Base-by-base conservation (phyloP, 2,797 vertebrate species). In the Atherinosoma microstoma region DNA sequence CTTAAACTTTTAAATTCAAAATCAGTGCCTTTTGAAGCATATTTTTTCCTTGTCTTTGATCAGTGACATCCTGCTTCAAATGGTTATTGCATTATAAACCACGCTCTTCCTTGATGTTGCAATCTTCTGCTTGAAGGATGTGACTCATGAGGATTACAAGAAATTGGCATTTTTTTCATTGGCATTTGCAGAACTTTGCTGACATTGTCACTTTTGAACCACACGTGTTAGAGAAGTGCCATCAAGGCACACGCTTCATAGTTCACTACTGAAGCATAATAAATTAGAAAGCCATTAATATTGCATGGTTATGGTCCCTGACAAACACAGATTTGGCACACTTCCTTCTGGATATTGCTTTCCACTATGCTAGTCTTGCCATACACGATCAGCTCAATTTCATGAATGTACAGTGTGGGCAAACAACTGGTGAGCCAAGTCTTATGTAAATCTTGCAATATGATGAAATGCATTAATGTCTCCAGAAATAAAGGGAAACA, bases 61-160 rank as follows among this genome's bases (percentile, higher is more conserved):
- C 11, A 27, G 24, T 13, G 51, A 54, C 12, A 27, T 13, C n/a
- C n/a, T 54, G 13, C n/a, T 15, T 54, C 51, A 4, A 27, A 54
- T 15, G 51, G 4, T 34, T 57, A 32, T 24, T 67, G 29, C 29
- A 58, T 57, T 80, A 54, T 45, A 45, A 64, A 54, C 35, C 40
- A 2, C 60, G 36, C 36, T 69, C 24, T 68, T 65, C 36, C 76
- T 71, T 32, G 35, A 82, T 85, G 73, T 78, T 77, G 79, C 75
- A 83, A 82, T 53, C 61, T 76, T 49, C 51, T 27, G 70, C 47
- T 70, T 58, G 11, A 70, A 64, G 83, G 71, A 83, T 67, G 73
- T 83, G 79, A 83, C 58, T 85, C 77, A 70, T 34, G 5, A 45
- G 70, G 69, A 85, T 87, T 88, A 80, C 73, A 65, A 72, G 75